These are phyloP conservation scores for Catocala sponsa DNA, from an alignment of 2,888 invertebrate genomes.

Conservation along the genomic window DNA sequence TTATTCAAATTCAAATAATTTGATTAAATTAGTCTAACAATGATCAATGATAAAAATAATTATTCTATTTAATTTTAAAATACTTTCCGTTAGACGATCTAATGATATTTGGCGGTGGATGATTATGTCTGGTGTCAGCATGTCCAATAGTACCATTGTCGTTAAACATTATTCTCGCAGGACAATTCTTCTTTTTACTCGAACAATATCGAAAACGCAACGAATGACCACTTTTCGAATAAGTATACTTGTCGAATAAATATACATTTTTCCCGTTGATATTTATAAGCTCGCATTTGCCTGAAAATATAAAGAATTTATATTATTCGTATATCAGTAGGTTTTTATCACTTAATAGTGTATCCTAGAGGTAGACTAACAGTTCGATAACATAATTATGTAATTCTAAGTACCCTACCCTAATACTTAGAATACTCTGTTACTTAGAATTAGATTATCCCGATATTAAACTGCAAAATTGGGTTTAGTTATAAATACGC, in stretches of 20 bases:
- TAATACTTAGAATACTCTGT: too few relatives aligned
- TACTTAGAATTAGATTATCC: too few relatives aligned
- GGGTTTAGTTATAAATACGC: too few relatives aligned
- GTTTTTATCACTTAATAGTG: too few relatives aligned
- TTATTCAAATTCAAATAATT: too few relatives aligned
- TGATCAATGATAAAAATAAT: neutral
- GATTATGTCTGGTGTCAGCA: conserved; percentile 14
- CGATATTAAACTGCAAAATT: too few relatives aligned
- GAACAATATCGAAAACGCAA: conserved; percentile 25
- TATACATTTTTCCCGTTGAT: conserved; percentile 23
- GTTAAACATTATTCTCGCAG: conserved; percentile 21
- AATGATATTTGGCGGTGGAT: conserved; percentile 22
- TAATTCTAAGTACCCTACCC: too few relatives aligned
- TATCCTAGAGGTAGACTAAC: too few relatives aligned
- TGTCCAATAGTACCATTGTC: conserved; percentile 14
- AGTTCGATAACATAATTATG: too few relatives aligned
- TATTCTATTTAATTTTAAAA: conserved; percentile 5
- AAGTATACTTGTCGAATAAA: conserved; percentile 32
- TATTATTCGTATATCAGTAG: too few relatives aligned
- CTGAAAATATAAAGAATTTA: conserved; percentile 5
- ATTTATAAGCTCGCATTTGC: neutral
- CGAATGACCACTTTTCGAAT: conserved; percentile 28
- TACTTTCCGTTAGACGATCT: conserved; percentile 19
- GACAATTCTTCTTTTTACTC: conserved; percentile 22
- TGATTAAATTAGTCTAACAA: too few relatives aligned